Evolutionary conservation across 1,140 invertebrate genomes (phyloP).

Genomic region (Wiebesia pumilae): DNA sequence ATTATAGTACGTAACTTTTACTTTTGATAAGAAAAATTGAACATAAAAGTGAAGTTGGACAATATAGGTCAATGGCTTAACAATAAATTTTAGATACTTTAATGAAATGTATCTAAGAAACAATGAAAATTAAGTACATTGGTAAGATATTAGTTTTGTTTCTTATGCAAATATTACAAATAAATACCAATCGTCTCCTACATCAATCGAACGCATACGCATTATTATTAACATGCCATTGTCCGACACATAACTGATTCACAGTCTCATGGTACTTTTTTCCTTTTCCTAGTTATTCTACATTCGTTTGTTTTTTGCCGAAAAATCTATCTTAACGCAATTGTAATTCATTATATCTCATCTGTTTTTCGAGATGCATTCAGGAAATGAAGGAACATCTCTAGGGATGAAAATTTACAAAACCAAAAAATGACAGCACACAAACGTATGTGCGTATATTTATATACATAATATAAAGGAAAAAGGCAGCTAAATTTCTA

Average conservation of each 20-base stretch:
- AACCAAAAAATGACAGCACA: background rate
- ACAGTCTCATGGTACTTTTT: background rate
- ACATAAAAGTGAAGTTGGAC: background rate
- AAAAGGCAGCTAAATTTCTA: conserved; percentile 5
- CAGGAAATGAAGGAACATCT: background rate
- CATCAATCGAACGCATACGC: background rate
- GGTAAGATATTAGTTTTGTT: background rate
- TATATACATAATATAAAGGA: background rate
- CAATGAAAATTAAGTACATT: background rate
- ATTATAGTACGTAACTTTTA: background rate
- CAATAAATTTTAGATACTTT: background rate
- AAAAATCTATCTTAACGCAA: background rate
- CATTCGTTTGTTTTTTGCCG: background rate
- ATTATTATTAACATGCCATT: background rate
- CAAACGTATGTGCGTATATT: background rate
- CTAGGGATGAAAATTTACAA: background rate
- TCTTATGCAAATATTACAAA: background rate
- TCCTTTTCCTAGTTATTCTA: too few relatives aligned
- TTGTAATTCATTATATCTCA: background rate
- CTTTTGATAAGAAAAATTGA: background rate
- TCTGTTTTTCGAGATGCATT: background rate
- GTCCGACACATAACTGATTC: background rate
- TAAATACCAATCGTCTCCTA: background rate
- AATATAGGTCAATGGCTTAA: background rate
- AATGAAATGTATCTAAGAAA: background rate